Evolutionary conservation across 2,797 vertebrate species (phyloP).

Genomic region (Diplodus sargus): DNA sequence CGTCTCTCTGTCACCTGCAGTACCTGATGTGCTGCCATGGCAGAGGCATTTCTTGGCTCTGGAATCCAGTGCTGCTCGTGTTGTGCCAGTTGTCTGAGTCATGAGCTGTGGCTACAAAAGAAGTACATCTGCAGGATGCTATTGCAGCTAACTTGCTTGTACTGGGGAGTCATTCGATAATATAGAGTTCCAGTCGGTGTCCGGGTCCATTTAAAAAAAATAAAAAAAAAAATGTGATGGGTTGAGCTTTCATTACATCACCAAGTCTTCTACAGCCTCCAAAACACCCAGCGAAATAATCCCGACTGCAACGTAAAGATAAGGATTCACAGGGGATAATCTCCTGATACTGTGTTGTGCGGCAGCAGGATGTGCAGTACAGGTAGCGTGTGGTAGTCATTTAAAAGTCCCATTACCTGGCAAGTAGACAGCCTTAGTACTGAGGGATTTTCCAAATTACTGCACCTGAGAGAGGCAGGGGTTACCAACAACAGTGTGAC

Average conservation of each 20-base stretch:
- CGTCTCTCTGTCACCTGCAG: slow-evolving; percentile 59
- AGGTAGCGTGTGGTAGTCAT: slow-evolving; percentile 61
- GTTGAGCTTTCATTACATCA: slow-evolving; percentile 62
- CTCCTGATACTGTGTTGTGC: slow-evolving; percentile 70
- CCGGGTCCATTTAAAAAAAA: slow-evolving; percentile 12
- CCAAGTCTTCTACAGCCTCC: slow-evolving; percentile 38
- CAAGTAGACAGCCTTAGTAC: slow-evolving; percentile 44
- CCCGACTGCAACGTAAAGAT: slow-evolving; percentile 76
- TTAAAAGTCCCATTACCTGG: slow-evolving; percentile 71
- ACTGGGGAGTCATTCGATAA: slow-evolving; percentile 30
- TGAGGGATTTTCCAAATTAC: slow-evolving; percentile 67
- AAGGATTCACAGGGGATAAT: slow-evolving; percentile 75
- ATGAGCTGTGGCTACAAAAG: slow-evolving; percentile 30
- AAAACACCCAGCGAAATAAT: slow-evolving; percentile 65
- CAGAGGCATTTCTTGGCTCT: slow-evolving; percentile 48
- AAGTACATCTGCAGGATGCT: slow-evolving; percentile 45
- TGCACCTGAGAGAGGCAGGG: slow-evolving; percentile 63
- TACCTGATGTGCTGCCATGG: slow-evolving; percentile 52
- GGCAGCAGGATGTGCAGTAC: slow-evolving; percentile 53
- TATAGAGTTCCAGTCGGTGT: slow-evolving; percentile 40
- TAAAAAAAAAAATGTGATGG: slow-evolving; percentile 31
- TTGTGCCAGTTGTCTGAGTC: slow-evolving; percentile 54
- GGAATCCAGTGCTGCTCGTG: slow-evolving; percentile 17
- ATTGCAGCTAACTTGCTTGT: slow-evolving; percentile 45
- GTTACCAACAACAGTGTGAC: slow-evolving; percentile 55